Conservation (phyloP, 2,113 vertebrate genomes). For the Nicator chloris region DNA sequence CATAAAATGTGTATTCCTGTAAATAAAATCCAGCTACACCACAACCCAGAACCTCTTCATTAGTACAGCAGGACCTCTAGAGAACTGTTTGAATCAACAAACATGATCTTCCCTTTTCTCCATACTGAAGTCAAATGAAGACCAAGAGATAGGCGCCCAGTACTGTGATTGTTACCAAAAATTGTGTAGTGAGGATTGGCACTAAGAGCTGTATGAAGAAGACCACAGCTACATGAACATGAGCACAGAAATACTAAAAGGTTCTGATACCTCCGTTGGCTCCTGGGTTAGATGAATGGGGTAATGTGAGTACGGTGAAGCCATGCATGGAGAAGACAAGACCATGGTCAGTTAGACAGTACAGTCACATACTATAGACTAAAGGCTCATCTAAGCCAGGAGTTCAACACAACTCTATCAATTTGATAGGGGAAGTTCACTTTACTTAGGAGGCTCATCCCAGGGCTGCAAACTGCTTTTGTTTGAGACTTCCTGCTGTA, state of each 20-base stretch:
- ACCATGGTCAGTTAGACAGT: constrained; percentile 50
- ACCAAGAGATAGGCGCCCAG: background rate
- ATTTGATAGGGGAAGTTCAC: background rate
- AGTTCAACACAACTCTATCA: background rate
- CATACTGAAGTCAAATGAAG: background rate
- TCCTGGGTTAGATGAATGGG: constrained; percentile 71
- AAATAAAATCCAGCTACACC: background rate
- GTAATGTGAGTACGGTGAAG: constrained; percentile 65
- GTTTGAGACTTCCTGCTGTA: background rate
- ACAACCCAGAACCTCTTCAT: background rate
- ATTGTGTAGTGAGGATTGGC: background rate
- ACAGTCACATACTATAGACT: background rate
- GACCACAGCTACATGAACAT: background rate
- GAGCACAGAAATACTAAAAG: background rate
- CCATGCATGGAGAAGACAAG: constrained; percentile 76
- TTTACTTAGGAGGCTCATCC: background rate
- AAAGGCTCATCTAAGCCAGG: constrained; percentile 28
- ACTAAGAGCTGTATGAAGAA: background rate
- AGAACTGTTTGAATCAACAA: background rate
- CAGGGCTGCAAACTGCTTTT: background rate
- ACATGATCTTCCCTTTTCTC: background rate
- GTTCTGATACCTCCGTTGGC: constrained; percentile 76
- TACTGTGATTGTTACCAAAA: background rate
- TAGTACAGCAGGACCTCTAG: background rate
- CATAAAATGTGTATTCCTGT: background rate